phyloP scores from a whole-genome alignment of 1,140 invertebrate species.

The Orchestia grillus region DNA sequence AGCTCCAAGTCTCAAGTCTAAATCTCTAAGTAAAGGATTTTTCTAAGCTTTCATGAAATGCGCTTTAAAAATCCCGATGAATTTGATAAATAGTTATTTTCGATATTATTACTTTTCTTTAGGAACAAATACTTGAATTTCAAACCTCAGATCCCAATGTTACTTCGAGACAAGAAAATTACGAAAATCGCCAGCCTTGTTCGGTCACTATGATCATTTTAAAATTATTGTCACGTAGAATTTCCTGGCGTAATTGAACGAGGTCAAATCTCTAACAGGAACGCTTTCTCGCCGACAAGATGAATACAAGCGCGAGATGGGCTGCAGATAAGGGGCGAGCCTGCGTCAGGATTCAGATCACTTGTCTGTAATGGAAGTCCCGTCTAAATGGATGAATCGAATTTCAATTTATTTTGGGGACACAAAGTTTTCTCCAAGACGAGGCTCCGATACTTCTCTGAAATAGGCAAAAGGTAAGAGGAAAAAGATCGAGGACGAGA shows the following conservation, averaged over 20 bases:
- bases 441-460: neutral
- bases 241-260: neutral
- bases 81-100: no score
- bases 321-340: neutral
- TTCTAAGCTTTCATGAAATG: no score
- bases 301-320: neutral
- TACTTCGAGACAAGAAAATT: neutral
- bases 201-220: neutral
- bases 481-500: no score
- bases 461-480: neutral
- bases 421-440: constrained; percentile 20
- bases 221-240: neutral
- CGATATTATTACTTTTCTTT: neutral
- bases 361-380: constrained; percentile 36
- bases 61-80: no score
- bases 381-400: constrained; percentile 34
- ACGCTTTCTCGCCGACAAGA: neutral
- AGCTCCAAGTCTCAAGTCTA: no score
- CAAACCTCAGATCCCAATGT: neutral
- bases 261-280: neutral
- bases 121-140: neutral
- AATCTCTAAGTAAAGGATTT: no score
- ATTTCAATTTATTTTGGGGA: constrained; percentile 35
- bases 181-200: neutral
- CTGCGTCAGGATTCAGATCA: constrained; percentile 46